A percentile compares a stretch with the other conserved stretches of the same genome.
phyloP scores from a whole-genome alignment of 1,140 invertebrate genomes.

The Potamilus streckersoni region DNA sequence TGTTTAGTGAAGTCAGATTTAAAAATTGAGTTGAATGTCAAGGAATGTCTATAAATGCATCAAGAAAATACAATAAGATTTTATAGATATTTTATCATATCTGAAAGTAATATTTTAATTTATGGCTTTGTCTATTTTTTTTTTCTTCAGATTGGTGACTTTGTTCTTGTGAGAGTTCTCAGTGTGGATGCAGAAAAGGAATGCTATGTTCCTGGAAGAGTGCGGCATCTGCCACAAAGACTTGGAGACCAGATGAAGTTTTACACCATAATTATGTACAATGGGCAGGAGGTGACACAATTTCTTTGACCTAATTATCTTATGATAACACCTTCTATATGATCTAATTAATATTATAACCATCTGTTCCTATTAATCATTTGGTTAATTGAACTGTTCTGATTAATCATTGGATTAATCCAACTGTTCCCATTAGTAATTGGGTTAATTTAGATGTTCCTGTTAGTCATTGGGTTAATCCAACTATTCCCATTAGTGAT shows the following conservation, averaged over 20 bases:
- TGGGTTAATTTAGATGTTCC: background rate
- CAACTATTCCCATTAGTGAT: too few relatives aligned
- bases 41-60: too few relatives aligned
- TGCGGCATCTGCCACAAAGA: slow-evolving; percentile 35
- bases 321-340: background rate
- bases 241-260: slow-evolving; percentile 36
- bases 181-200: slow-evolving; percentile 30
- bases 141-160: slow-evolving; percentile 50
- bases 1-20: too few relatives aligned
- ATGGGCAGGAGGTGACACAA: slow-evolving; percentile 45
- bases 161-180: slow-evolving; percentile 47
- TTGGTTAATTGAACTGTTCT: background rate
- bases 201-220: slow-evolving; percentile 53
- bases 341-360: background rate
- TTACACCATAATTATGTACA: slow-evolving; percentile 53
- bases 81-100: too few relatives aligned
- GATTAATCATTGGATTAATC: background rate
- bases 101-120: background rate
- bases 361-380: background rate
- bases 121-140: slow-evolving; percentile 2
- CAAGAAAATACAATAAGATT: too few relatives aligned
- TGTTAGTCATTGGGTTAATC: too few relatives aligned
- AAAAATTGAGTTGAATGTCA: too few relatives aligned
- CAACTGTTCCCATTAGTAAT: background rate
- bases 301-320: background rate